Evolutionary conservation across 2,888 invertebrate species (phyloP), one percentile per base, ranked within the genome.

Genomic region (Shargacucullia verbasci): DNA sequence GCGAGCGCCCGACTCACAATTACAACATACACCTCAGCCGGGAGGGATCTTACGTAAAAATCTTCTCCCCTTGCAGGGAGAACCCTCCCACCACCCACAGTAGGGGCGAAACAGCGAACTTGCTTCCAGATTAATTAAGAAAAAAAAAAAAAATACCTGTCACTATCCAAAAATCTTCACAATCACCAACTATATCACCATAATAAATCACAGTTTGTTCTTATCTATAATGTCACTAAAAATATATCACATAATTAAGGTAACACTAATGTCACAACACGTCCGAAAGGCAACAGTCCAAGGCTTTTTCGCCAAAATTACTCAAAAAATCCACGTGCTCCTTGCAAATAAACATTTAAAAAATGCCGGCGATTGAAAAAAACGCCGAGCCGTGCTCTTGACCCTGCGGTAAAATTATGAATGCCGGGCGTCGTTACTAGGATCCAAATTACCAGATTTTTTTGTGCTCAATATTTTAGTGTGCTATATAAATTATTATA

Each of bases 221-320:
- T 82, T 92, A 92, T 82, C 63, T 88, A 84, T 71, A 91, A 87
- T 87, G 93, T 92, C 94, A 92, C 91, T 91, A 91, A 89, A 87
- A 67, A 76, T 76, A 91, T 92, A 94, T 94, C 94, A 94, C 93
- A 94, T 92, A 87, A 88, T 89, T 84, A 84, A 80, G 91, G 91
- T 92, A 92, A 91, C 94, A 92, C 92, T 90, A 90, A 76, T 76
- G 92, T 94, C 93, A 94, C 94, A 94, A 94, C 94, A 93, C 93
- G 92, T 90, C 89, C 88, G 75, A 86, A 93, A 94, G 94, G 94
- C 93, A 90, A 90, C 88, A 87, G 88, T 91, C 90, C 90, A 81
- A 81, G 92, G 92, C 90, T 82, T 75, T 82, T 80, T 79, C 80
- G 89, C 90, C 87, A 87, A 91, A 89, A 91, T 85, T 85, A 84